These are phyloP conservation scores for Rhea pennata DNA, from an alignment of 2,113 vertebrate species.

Conservation along the genomic window DNA sequence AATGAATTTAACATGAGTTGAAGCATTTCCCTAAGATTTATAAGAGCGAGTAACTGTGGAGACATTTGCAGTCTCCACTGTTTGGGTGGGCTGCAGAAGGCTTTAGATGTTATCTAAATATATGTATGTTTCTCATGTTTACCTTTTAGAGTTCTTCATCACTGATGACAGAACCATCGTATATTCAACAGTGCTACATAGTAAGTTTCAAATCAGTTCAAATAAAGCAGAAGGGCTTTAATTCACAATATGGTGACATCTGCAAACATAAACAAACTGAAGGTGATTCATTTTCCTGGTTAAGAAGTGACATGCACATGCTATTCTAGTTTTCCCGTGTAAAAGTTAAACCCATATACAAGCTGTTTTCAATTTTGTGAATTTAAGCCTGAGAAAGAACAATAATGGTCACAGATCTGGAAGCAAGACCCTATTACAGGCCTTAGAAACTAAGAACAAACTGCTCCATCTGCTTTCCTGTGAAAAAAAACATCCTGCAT, in stretches of 20 bases:
- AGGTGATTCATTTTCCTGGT: neutral
- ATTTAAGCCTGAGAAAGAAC: neutral
- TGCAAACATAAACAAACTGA: neutral
- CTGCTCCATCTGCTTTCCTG: neutral
- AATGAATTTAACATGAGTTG: neutral
- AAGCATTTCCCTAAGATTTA: neutral
- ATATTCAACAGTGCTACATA: neutral
- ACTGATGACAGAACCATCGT: neutral
- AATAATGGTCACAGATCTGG: neutral
- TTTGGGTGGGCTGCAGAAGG: neutral
- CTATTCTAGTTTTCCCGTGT: neutral
- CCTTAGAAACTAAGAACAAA: neutral
- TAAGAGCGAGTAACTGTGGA: neutral
- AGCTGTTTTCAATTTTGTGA: neutral
- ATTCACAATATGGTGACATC: neutral
- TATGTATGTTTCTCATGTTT: neutral
- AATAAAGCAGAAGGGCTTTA: neutral
- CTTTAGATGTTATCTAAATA: neutral
- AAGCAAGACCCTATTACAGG: neutral
- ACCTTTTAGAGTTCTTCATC: neutral
- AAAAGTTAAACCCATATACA: neutral
- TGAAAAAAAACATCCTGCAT: neutral
- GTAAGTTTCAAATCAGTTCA: neutral
- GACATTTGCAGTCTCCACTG: neutral
- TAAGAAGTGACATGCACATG: neutral